phyloP scores from a whole-genome alignment of 2,888 invertebrate genomes.

The Serrognathus titanus region DNA sequence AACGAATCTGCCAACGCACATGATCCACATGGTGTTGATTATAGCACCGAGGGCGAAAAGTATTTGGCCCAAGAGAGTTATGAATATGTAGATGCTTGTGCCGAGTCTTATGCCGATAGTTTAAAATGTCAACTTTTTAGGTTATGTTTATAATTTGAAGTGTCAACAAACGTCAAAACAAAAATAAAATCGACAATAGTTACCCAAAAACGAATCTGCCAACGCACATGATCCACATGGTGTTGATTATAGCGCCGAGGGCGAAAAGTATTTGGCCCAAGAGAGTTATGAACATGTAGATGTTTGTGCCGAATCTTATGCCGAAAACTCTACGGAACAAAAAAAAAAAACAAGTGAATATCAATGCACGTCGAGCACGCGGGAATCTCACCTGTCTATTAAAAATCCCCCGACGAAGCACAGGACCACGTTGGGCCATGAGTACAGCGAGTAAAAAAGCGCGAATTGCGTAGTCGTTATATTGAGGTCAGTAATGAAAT shows the following conservation, averaged over 20 bases:
- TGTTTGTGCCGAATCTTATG: constrained; percentile 84
- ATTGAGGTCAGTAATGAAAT: constrained; percentile 76
- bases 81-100: constrained; percentile 83
- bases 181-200: constrained; percentile 23
- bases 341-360: background rate
- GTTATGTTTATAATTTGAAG: no score
- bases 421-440: constrained; percentile 95
- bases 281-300: constrained; percentile 84
- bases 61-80: constrained; percentile 84
- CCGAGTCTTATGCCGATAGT: constrained; percentile 93
- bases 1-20: constrained; percentile 89
- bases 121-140: no score
- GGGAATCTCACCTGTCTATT: constrained; percentile 69
- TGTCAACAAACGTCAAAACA: no score
- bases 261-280: constrained; percentile 89
- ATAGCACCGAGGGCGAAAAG: constrained; percentile 84
- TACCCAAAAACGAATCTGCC: constrained; percentile 96
- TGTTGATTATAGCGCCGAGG: constrained; percentile 71
- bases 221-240: constrained; percentile 84
- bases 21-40: constrained; percentile 77
- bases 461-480: constrained; percentile 82
- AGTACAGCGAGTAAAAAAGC: constrained; percentile 88
- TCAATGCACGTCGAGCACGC: background rate
- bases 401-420: constrained; percentile 96
- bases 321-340: constrained; percentile 76